Conservation (phyloP, 1,140 invertebrate genomes). For the Stegodyphus dumicola region DNA sequence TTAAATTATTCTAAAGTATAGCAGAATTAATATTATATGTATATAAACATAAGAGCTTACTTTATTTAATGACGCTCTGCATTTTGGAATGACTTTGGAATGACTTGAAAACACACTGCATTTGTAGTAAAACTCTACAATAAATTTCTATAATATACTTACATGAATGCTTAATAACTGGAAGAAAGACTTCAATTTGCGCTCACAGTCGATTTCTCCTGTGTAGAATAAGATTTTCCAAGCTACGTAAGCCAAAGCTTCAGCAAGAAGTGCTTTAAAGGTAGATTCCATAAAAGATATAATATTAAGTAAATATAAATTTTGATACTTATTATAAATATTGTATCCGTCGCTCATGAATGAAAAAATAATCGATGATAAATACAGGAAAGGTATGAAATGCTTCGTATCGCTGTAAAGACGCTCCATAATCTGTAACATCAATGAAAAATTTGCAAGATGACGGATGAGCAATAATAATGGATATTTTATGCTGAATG, state of each 20-base stretch:
- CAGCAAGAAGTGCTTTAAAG: background rate
- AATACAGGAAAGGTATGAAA: background rate
- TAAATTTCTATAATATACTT: background rate
- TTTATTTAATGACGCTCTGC: too few species aligned
- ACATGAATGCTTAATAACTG: background rate
- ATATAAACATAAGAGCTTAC: too few species aligned
- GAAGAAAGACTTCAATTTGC: background rate
- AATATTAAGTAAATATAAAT: background rate
- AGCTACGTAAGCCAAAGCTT: background rate
- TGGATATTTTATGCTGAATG: too few species aligned
- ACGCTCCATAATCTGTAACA: too few species aligned
- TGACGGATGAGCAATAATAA: too few species aligned
- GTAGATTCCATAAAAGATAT: background rate
- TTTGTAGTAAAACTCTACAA: background rate
- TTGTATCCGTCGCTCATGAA: background rate
- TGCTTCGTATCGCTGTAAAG: too few species aligned
- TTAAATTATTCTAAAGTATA: too few species aligned
- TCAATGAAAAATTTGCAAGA: too few species aligned
- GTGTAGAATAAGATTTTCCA: background rate
- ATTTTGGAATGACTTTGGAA: too few species aligned
- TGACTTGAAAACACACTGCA: too few species aligned
- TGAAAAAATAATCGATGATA: constrained; percentile 5
- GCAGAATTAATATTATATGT: too few species aligned
- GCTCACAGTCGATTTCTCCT: background rate
- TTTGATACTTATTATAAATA: background rate